Evolutionary conservation across 2,113 vertebrate species (phyloP).

Genomic region (Marmota flaviventris): DNA sequence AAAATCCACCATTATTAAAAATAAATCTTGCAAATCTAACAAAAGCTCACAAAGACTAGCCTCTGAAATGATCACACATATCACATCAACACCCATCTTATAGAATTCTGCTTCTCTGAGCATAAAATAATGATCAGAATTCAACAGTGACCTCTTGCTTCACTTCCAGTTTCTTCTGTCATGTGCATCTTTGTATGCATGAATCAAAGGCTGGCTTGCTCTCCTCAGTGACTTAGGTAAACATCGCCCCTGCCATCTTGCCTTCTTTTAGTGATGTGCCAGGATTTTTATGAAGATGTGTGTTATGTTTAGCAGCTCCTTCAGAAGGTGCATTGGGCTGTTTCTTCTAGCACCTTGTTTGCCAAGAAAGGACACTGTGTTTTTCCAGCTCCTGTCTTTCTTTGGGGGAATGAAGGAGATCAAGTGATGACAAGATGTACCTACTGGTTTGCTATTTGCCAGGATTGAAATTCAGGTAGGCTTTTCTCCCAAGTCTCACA

Average conservation of each 20-base stretch:
- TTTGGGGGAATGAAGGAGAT: not conserved
- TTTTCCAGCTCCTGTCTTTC: not conserved
- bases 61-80: not conserved
- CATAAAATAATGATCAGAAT: constrained; percentile 42
- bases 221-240: not conserved
- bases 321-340: not conserved
- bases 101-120: not conserved
- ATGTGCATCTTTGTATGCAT: not conserved
- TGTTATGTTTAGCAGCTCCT: not conserved
- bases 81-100: not conserved
- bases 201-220: not conserved
- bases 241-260: no score
- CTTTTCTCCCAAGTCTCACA: not conserved
- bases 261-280: not conserved
- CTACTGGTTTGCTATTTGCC: not conserved
- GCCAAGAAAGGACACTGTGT: not conserved
- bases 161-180: not conserved
- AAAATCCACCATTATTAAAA: constrained; percentile 6
- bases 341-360: not conserved
- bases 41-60: not conserved
- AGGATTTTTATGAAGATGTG: not conserved
- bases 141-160: not conserved
- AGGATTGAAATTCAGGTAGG: not conserved
- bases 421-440: not conserved
- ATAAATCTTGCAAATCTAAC: constrained; percentile 30